Base-by-base conservation (phyloP, 2,888 invertebrate genomes). In the Eremobia ochroleuca region DNA sequence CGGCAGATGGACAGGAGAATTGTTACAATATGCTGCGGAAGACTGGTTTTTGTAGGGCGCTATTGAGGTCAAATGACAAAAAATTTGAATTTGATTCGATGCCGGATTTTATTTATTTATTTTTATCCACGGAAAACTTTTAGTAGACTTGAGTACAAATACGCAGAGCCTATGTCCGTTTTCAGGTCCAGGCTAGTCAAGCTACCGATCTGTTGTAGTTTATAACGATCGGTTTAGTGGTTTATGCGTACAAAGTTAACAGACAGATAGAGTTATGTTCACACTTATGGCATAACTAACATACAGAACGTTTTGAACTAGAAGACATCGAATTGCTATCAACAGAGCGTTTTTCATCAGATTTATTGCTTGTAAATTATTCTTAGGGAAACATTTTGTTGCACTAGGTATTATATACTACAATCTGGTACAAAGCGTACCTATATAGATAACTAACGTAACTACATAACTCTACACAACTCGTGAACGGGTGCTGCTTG, bases 1-100 rank as follows among this genome's bases (percentile, higher is more conserved):
- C 62, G 69, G 67, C 25, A 85, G 81, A 85, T 81, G 75, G 82
- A 59, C 62, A 67, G 49, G 49, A 61, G 65, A 67, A 74, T 58
- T 58, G 61, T 67, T 49, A 84, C 61, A 69, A 66, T 62, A 69
- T 49, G 49, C 49, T 62, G 40, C 61, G 66, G 61, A 69, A 74
- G 80, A 58, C 43, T 59, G 34, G n/a, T n/a, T 72, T 77, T 64
- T 59, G 28, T 40, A 37, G 9, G 46, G 13, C n/a, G 40, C 13
- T 55, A 40, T 76, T 82, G 55, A 55, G 49, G 76, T 49, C 34
- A 71, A 1, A 11, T 25, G 25, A 49, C 46, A 62, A 66, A 52
- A n/a, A n/a, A n/a, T n/a, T n/a, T n/a, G n/a, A n/a, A n/a, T n/a
- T n/a, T n/a, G n/a, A n/a, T 55, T n/a, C n/a, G 18, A 43, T 5